Evolutionary conservation across 2,888 invertebrate genomes (phyloP).

Genomic region (Leptinotarsa tumamoca): DNA sequence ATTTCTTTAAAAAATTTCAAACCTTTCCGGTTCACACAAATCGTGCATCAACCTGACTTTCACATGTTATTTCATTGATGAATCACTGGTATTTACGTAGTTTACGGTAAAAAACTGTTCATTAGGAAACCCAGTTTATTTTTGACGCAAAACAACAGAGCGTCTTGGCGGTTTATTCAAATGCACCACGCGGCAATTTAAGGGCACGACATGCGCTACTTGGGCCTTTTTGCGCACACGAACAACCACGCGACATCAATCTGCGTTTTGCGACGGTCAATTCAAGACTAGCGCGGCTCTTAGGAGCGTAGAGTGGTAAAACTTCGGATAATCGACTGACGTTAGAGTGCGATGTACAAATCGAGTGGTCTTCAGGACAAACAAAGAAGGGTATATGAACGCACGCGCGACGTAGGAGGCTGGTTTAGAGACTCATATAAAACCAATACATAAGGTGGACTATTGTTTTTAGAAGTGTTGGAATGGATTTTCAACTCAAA

Average conservation of each 20-base stretch:
- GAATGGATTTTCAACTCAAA: slow-evolving; percentile 42
- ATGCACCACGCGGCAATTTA: slow-evolving; percentile 27
- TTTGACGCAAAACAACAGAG: slow-evolving; percentile 14
- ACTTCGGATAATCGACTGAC: slow-evolving; percentile 59
- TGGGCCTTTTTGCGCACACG: slow-evolving; percentile 37
- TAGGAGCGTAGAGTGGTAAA: slow-evolving; percentile 39
- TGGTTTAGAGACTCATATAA: slow-evolving; percentile 59
- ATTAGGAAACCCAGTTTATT: slow-evolving; percentile 23
- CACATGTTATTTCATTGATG: slow-evolving; percentile 56
- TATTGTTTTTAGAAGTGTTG: slow-evolving; percentile 55
- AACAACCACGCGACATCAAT: slow-evolving; percentile 16
- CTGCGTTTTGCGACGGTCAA: slow-evolving; percentile 10
- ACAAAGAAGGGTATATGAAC: slow-evolving; percentile 42
- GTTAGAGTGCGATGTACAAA: slow-evolving; percentile 35
- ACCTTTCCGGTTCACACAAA: slow-evolving; percentile 46
- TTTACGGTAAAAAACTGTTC: slow-evolving; percentile 21
- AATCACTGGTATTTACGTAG: slow-evolving; percentile 52
- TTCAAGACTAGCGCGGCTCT: slow-evolving; percentile 21
- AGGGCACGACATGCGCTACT: slow-evolving; percentile 33
- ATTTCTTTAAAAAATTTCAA: slow-evolving; percentile 41
- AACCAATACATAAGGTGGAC: slow-evolving; percentile 59
- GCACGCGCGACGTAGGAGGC: slow-evolving; percentile 58
- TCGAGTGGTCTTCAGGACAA: slow-evolving; percentile 27
- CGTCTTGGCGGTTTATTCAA: slow-evolving; percentile 35
- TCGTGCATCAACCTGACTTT: slow-evolving; percentile 49